phyloP scores from a whole-genome alignment of 2,888 invertebrate species.

The Platycheirus albimanus region DNA sequence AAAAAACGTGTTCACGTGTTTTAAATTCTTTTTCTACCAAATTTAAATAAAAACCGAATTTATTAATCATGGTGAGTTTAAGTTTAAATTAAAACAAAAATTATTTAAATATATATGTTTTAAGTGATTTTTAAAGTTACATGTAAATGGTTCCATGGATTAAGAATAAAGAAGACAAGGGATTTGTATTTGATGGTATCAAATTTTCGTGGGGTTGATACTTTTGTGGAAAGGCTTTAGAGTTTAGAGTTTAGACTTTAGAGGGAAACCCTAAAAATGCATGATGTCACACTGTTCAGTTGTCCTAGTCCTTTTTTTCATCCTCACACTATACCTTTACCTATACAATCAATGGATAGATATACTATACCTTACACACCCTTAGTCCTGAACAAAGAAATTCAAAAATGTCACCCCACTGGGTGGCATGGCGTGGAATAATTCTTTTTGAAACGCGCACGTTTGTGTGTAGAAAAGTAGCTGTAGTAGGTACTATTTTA shows the following conservation, averaged over 20 bases:
- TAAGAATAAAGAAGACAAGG: too few species aligned
- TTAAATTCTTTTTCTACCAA: slow-evolving; percentile 28
- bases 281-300: slow-evolving; percentile 56
- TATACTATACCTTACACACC: too few species aligned
- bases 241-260: too few species aligned
- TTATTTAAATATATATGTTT: slow-evolving; percentile 6
- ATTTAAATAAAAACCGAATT: slow-evolving; percentile 17
- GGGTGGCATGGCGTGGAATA: too few species aligned
- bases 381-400: slow-evolving; percentile 40
- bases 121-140: slow-evolving; percentile 17
- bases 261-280: background rate
- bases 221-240: too few species aligned
- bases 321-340: background rate
- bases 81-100: background rate
- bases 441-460: background rate
- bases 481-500: too few species aligned
- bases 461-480: too few species aligned
- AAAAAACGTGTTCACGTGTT: slow-evolving; percentile 50
- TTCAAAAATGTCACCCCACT: slow-evolving; percentile 43
- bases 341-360: too few species aligned
- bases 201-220: too few species aligned
- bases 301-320: slow-evolving; percentile 46
- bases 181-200: too few species aligned
- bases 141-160: slow-evolving; percentile 35
- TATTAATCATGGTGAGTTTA: slow-evolving; percentile 67